phyloP scores from a whole-genome alignment of 1,140 invertebrate species.

The Tigriopus japonicus region DNA sequence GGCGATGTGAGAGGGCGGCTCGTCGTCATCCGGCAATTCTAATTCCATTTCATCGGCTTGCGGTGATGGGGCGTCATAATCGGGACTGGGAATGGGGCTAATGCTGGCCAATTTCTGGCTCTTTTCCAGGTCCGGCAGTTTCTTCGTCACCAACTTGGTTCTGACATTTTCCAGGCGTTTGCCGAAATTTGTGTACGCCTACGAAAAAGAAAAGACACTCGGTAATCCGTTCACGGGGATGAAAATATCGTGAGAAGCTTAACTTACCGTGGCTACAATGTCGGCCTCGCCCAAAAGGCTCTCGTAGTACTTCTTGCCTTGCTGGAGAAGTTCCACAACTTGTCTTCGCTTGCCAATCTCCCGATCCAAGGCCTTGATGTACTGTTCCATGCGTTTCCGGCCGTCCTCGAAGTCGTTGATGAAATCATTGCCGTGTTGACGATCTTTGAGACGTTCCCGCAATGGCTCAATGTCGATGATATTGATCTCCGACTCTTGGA shows the following conservation, averaged over 20 bases:
- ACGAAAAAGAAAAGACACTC: not conserved
- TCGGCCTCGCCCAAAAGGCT: constrained; percentile 12
- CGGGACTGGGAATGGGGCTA: constrained; percentile 6
- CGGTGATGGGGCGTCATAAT: constrained; percentile 14
- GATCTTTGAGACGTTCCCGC: constrained; percentile 1
- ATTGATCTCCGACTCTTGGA: constrained; percentile 7
- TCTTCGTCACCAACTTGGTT: constrained; percentile 1
- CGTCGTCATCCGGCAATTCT: constrained; percentile 4
- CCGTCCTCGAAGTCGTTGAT: constrained; percentile 4
- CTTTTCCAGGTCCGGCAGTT: constrained; percentile 3
- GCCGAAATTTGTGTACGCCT: constrained; percentile 11
- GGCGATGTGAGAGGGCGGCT: not conserved
- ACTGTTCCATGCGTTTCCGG: constrained; percentile 3
- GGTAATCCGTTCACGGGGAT: too few relatives aligned
- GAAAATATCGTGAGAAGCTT: not conserved
- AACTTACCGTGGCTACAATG: constrained; percentile 10
- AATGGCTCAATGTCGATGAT: constrained; percentile 7
- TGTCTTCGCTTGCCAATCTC: constrained; percentile 9
- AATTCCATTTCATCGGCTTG: constrained; percentile 4
- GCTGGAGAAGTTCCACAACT: constrained; percentile 7
- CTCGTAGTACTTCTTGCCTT: constrained; percentile 13
- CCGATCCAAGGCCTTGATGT: constrained; percentile 11
- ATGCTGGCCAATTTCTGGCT: not conserved
- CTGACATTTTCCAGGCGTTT: constrained; percentile 5
- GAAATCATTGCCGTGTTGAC: constrained; percentile 8